Evolutionary conservation across 2,797 vertebrate species (phyloP).

Genomic region (Trematomus bernacchii): DNA sequence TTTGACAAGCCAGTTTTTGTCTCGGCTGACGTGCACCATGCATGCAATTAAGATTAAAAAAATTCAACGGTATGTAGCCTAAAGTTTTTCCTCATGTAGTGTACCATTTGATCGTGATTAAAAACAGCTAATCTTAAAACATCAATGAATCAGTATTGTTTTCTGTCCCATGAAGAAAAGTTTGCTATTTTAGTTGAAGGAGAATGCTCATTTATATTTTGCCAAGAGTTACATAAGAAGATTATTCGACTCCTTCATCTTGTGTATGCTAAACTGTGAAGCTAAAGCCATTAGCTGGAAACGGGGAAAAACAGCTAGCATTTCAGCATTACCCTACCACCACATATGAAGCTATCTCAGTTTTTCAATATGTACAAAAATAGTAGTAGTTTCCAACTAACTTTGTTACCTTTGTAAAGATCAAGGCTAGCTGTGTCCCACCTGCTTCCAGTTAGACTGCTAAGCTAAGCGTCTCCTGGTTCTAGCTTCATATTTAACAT

Average conservation of each 20-base stretch:
- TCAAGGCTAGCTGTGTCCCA: background rate
- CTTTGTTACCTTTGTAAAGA: background rate
- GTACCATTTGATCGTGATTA: slow-evolving; percentile 43
- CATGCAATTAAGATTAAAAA: slow-evolving; percentile 53
- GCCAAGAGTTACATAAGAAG: background rate
- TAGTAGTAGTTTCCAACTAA: background rate
- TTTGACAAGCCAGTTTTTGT: slow-evolving; percentile 38
- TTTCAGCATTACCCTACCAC: too few species aligned
- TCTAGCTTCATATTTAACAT: background rate
- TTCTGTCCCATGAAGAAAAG: slow-evolving; percentile 14
- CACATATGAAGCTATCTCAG: background rate
- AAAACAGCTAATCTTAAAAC: slow-evolving; percentile 37
- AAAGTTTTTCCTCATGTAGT: slow-evolving; percentile 60
- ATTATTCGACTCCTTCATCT: background rate
- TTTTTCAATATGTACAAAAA: background rate
- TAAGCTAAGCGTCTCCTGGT: background rate
- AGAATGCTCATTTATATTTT: background rate
- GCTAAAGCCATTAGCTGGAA: slow-evolving; percentile 1
- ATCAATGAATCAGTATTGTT: background rate
- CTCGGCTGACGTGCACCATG: slow-evolving; percentile 46
- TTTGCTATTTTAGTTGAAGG: background rate
- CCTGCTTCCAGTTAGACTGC: background rate
- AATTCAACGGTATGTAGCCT: background rate
- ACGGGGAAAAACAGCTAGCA: background rate
- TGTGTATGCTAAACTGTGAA: background rate